Evolutionary conservation across 1,140 invertebrate species (phyloP).

Genomic region (Cotesia chilonis): DNA sequence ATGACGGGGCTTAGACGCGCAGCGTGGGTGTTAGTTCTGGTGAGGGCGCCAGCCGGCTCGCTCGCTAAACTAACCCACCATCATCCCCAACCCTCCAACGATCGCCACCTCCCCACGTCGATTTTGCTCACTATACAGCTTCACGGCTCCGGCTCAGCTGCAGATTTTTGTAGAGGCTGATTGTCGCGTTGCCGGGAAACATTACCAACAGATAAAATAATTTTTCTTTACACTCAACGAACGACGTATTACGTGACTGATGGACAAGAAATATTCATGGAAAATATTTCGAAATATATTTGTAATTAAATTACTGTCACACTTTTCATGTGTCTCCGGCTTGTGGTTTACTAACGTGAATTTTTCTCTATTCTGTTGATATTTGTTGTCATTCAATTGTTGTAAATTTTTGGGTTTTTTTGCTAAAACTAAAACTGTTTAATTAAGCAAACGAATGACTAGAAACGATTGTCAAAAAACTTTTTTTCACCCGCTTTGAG

Average conservation of each 20-base stretch:
- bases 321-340: no score
- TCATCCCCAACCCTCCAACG: slow-evolving; percentile 35
- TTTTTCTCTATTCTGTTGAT: no score
- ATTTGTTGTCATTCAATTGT: no score
- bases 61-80: slow-evolving; percentile 56
- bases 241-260: not conserved
- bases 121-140: slow-evolving; percentile 25
- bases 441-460: no score
- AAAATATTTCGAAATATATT: no score
- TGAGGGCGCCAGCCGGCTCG: slow-evolving; percentile 64
- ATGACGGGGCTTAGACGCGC: slow-evolving; percentile 53
- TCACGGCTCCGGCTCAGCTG: slow-evolving; percentile 27
- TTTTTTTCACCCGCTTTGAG: no score
- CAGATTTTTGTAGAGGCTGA: slow-evolving; percentile 21
- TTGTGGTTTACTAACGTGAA: no score
- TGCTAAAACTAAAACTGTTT: no score
- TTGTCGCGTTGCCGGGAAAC: slow-evolving; percentile 23
- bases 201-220: slow-evolving; percentile 4
- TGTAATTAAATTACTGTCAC: no score
- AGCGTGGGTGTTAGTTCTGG: slow-evolving; percentile 64
- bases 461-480: no score
- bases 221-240: not conserved
- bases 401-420: no score
- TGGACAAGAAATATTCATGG: no score
- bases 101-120: slow-evolving; percentile 25